Percentiles rank a stretch among this genome's conserved stretches.
Evolutionary conservation across 2,888 invertebrate species (phyloP).

Genomic region (Dyspetes luteomarginatus): DNA sequence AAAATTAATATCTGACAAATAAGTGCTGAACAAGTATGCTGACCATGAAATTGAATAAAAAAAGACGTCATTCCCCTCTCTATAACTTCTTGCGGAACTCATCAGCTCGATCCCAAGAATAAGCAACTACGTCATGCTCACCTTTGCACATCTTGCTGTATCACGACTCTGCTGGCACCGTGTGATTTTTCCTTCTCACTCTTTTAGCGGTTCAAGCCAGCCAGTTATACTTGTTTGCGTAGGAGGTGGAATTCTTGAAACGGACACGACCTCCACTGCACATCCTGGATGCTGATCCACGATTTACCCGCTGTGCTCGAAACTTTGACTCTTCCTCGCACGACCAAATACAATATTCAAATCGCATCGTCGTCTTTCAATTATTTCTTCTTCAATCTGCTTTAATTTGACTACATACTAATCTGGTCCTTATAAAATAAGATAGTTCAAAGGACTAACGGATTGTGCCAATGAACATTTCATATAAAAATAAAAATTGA

Average conservation of each 20-base stretch:
- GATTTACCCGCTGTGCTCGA: background rate
- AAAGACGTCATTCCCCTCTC: background rate
- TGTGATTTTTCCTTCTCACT: slow-evolving; percentile 28
- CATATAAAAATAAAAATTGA: background rate
- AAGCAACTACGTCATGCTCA: slow-evolving; percentile 44
- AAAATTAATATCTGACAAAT: background rate
- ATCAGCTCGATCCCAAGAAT: slow-evolving; percentile 24
- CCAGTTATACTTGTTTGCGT: slow-evolving; percentile 54
- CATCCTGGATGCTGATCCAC: slow-evolving; percentile 47
- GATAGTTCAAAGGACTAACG: no score
- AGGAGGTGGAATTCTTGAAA: slow-evolving; percentile 50
- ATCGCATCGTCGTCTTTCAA: background rate
- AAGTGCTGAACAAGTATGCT: background rate
- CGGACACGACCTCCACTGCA: slow-evolving; percentile 52
- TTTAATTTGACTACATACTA: no score
- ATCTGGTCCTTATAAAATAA: no score
- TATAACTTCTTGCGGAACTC: slow-evolving; percentile 16
- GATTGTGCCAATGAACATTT: no score
- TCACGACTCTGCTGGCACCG: slow-evolving; percentile 23
- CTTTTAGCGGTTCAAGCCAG: slow-evolving; percentile 24
- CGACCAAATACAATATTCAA: background rate
- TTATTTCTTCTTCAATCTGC: no score
- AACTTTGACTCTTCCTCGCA: background rate
- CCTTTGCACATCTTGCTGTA: slow-evolving; percentile 10
- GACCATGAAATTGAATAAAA: background rate